A percentile compares a stretch with the other conserved stretches of the same genome.
phyloP scores from a whole-genome alignment of 2,888 invertebrate species.

The Galerucella pusilla region DNA sequence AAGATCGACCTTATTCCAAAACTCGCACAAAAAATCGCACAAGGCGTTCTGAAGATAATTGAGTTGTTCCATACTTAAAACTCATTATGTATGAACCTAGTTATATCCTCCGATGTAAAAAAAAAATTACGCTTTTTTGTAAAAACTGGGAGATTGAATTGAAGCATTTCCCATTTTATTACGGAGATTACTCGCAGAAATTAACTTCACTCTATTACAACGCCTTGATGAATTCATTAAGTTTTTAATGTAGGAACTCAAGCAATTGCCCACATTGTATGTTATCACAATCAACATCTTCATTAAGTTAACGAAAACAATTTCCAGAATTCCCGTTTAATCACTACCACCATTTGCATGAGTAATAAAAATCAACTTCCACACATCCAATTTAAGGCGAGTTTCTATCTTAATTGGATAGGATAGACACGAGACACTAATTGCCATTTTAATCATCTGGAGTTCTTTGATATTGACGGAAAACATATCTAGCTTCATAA shows the following conservation, averaged over 20 bases:
- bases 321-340: background rate
- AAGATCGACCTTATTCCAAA: no score
- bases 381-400: conserved; percentile 11
- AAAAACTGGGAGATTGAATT: background rate
- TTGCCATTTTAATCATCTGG: conserved; percentile 11
- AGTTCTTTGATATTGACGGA: background rate
- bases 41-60: no score
- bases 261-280: background rate
- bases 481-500: background rate
- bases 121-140: no score
- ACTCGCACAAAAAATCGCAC: no score
- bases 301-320: conserved; percentile 8
- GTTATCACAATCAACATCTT: conserved; percentile 12
- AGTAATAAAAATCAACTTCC: conserved; percentile 10
- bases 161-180: conserved; percentile 4
- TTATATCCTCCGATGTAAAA: no score
- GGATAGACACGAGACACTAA: conserved; percentile 1
- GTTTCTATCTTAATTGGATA: conserved; percentile 15
- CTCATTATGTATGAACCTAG: no score
- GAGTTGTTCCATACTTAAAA: no score
- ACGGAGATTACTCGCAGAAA: background rate
- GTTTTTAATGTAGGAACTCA: background rate
- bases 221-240: background rate
- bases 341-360: conserved; percentile 10
- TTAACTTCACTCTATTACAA: background rate